Base-by-base conservation (phyloP, 1,140 invertebrate species). In the Bombus difficillimus region DNA sequence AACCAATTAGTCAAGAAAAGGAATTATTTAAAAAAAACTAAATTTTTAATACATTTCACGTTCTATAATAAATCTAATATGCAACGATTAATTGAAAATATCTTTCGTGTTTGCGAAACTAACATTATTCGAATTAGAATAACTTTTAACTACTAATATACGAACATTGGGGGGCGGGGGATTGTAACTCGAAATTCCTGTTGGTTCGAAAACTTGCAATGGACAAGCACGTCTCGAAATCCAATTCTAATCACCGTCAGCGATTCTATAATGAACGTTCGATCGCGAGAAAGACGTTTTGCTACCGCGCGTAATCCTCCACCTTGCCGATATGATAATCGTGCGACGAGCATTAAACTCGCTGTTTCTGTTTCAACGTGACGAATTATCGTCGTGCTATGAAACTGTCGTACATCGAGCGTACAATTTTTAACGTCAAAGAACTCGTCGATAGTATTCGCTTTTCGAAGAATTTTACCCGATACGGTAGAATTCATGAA, bases 171-270 rank as follows among this genome's bases (percentile, higher is more conserved):
- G 47, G 18, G 5, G 0, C 0, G 0, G 18, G 47, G 47, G 1
- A 22, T 22, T 22, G 47, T 3, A 18, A 12, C 25, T n/a, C 18
- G 0, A 64, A 28, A 37, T 59, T 57, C 64, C 59, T 15, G 39
- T 22, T 53, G 39, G 8, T 83, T 80, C 39, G 68, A 79, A 71
- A 68, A 43, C 15, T 32, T 25, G 2, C 47, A 43, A 32, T 64
- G 28, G 22, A 53, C 47, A 53, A 53, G 18, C 39, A 43, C 53
- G 77, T 79, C 53, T 84, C 68, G 83, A 84, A 84, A 84, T 72
- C 32, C 53, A 28, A 84, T 43, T 71, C 82, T 57, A 68, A 84
- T 71, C 39, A 72, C 15, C 76, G 76, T 84, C 76, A 84, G 83
- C 76, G 53, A 43, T 80, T 72, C 32, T 39, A 39, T 15, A 18